Evolutionary conservation across 2,888 invertebrate genomes (phyloP).

Genomic region (Idaea biselata): DNA sequence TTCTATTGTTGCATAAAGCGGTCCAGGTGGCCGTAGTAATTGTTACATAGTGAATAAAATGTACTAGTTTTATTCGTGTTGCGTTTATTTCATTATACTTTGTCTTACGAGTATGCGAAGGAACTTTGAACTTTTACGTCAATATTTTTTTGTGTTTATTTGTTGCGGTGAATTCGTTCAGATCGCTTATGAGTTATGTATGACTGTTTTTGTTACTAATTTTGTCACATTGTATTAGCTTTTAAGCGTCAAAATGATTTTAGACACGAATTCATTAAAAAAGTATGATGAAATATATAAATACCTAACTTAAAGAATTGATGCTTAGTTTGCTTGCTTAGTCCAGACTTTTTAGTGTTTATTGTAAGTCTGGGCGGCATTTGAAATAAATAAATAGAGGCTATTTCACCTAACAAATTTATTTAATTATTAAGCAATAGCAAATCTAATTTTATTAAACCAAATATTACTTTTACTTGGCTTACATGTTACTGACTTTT

Average conservation of each 20-base stretch:
- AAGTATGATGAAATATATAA: too few relatives aligned
- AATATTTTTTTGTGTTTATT: background rate
- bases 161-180: background rate
- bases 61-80: background rate
- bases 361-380: too few relatives aligned
- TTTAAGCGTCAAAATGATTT: background rate
- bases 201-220: background rate
- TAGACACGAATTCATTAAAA: background rate
- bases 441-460: too few relatives aligned
- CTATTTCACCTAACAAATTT: too few relatives aligned
- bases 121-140: background rate
- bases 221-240: background rate
- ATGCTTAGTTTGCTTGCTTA: too few relatives aligned
- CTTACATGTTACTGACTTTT: too few relatives aligned
- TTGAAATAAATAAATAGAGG: too few relatives aligned
- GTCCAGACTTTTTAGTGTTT: too few relatives aligned
- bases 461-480: too few relatives aligned
- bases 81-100: background rate
- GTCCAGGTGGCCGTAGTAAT: constrained; percentile 58
- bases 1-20: constrained; percentile 63
- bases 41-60: constrained; percentile 59
- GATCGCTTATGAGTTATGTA: background rate
- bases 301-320: too few relatives aligned
- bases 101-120: background rate
- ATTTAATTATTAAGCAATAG: too few relatives aligned